Base-by-base conservation (phyloP, 2,113 vertebrate genomes). In the Sminthopsis crassicaudata region DNA sequence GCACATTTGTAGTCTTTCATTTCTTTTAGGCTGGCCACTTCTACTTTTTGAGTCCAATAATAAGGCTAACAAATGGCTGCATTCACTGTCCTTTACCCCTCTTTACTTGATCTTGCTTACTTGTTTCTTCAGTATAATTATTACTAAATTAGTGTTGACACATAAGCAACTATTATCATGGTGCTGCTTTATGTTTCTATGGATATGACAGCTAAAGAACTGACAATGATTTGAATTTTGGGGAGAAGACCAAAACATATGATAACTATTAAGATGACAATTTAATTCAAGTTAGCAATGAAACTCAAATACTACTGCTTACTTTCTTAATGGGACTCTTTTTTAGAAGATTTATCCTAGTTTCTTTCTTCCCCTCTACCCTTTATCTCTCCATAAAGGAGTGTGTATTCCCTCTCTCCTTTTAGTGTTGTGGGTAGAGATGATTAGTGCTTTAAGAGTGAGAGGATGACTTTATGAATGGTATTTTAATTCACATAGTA, bases 261-360 rank as follows among this genome's bases (percentile, higher is more conserved):
- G 88, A 89, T 95, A 96, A 97, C 57, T 46, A 94, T n/a, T 91
- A 48, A 93, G 54, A 90, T 22, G n/a, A 51, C 48, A 50, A 19
- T 91, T 92, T 2, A 26, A 90, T n/a, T 67, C 76, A 93, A 50
- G 42, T 92, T 51, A 90, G 60, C 53, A 91, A 95, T 42, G 25
- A 96, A 42, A 14, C 9, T 22, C 19, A 36, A 53, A 16, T 30
- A 90, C 7, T 22, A 25, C 46, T 53, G 51, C 46, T 91, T 91
- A 67, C 19, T 26, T 57, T 60, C 14, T 55, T n/a, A 90, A 67
- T 57, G 46, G 27, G 2, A 26, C 6, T 46, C 36, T 53, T 30
- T 94, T 52, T 51, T 55, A 91, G n/a, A 90, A 16, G 50, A 48
- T 57, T 67, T 91, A 8, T 91, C 53, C 36, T n/a, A 76, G 36